phyloP scores from a whole-genome alignment of 2,113 vertebrate genomes.

The Onychorhynchus coronatus region DNA sequence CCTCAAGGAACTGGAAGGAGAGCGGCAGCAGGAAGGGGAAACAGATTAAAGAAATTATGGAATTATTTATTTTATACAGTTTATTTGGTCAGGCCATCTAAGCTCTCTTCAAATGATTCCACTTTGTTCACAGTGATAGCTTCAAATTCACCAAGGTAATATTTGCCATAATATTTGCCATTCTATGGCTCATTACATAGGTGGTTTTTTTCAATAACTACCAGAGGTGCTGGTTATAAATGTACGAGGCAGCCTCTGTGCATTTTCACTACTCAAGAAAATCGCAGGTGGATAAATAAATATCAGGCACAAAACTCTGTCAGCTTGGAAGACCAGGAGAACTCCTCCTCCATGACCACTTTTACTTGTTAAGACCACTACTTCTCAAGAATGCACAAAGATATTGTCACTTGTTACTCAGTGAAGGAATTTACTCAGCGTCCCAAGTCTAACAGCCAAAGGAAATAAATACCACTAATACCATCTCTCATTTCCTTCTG shows the following conservation, averaged over 20 bases:
- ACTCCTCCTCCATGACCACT: neutral
- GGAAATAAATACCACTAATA: neutral
- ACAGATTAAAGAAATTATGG: neutral
- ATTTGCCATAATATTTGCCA: neutral
- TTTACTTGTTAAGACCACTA: neutral
- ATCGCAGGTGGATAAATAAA: neutral
- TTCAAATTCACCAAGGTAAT: neutral
- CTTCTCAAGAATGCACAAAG: neutral
- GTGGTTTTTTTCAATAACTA: neutral
- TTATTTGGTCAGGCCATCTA: neutral
- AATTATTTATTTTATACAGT: neutral
- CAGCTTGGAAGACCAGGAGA: neutral
- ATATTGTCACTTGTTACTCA: neutral
- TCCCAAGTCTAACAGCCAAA: neutral
- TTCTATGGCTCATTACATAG: neutral
- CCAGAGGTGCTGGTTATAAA: neutral
- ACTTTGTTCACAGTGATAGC: neutral
- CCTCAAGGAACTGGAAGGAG: neutral
- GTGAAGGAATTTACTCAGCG: neutral
- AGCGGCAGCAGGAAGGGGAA: neutral
- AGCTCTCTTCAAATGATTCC: neutral
- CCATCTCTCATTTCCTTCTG: neutral
- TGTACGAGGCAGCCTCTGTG: neutral
- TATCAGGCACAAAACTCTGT: neutral
- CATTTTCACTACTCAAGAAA: neutral